A percentile compares a stretch with the other conserved stretches of the same genome.
Evolutionary conservation across 2,797 vertebrate genomes (phyloP).

Genomic region (Tachyglossus aculeatus): DNA sequence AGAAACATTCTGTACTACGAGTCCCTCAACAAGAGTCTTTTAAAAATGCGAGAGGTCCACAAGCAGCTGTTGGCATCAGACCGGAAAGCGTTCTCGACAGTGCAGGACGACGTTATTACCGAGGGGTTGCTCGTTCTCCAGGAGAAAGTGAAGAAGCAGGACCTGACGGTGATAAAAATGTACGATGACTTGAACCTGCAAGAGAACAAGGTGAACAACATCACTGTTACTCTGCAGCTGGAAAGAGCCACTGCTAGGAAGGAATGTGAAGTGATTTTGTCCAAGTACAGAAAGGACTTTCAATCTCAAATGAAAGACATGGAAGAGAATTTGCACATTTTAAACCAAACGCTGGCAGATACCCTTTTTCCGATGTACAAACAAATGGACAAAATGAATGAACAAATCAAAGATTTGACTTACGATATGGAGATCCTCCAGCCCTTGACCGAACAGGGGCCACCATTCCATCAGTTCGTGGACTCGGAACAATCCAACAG

Average conservation of each 20-base stretch:
- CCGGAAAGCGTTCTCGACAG: conserved; percentile 5
- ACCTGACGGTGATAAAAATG: conserved; percentile 69
- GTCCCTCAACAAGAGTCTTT: conserved; percentile 73
- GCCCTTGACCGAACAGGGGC: conserved; percentile 73
- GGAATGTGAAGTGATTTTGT: conserved; percentile 70
- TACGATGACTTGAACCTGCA: conserved; percentile 71
- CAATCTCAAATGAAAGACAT: conserved; percentile 64
- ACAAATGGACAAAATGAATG: conserved; percentile 76
- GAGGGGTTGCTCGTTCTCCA: conserved; percentile 60
- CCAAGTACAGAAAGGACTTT: conserved; percentile 68
- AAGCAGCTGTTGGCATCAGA: conserved; percentile 59
- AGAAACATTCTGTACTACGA: conserved; percentile 65
- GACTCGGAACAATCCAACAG: conserved; percentile 61
- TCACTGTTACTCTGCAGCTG: conserved; percentile 65
- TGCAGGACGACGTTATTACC: conserved; percentile 55
- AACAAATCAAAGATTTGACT: conserved; percentile 77
- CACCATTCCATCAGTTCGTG: conserved; percentile 57
- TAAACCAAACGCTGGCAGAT: conserved; percentile 76
- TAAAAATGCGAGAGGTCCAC: conserved; percentile 68
- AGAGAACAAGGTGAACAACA: conserved; percentile 73
- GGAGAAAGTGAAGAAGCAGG: conserved; percentile 72
- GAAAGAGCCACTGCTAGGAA: conserved; percentile 63
- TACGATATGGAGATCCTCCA: conserved; percentile 82
- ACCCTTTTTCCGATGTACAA: conserved; percentile 68
- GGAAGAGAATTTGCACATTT: conserved; percentile 58